Evolutionary conservation across 1,140 invertebrate genomes (phyloP), one percentile per base, ranked within the genome.

Genomic region (Sminthurides bifidus): DNA sequence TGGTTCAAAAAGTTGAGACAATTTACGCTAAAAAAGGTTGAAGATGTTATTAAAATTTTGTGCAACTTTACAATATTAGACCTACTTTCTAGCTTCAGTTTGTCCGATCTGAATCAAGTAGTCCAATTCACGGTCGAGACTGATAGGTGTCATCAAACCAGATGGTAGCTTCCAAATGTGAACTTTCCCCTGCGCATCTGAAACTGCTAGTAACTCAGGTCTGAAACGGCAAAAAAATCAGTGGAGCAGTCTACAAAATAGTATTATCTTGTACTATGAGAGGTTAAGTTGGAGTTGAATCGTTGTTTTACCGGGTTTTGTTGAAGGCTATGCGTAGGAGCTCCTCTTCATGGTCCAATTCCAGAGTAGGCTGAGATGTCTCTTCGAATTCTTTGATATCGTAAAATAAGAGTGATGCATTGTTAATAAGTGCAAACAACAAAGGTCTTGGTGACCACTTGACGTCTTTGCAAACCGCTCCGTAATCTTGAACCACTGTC

Each of bases 381-480:
- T 54, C 52, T n/a, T 23, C 12, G 8, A 33, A 49, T n/a, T 15
- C 21, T 12, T 46, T 30, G 2, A 64, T 24, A 51, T 64, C 62
- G 48, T 53, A 58, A 17, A 64, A n/a, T n/a, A 49, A 15, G 5
- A 59, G 21, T 17, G 29, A 17, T n/a, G 49, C 53, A 21, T 33
- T 40, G 26, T 49, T 33, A 0, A 40, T 43, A 8, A 57, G 55
- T 17, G 41, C 62, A 55, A 64, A 54, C 53, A 64, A 35, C 59
- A 60, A 58, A 0, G 62, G 62, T 15, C 62, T 38, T 3, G 17
- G n/a, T 15, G 62, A 60, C 62, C 62, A 64, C 19, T 60, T 46
- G 8, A 59, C 55, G 50, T 60, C 58, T 6, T 26, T 35, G 12
- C 31, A 23, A 19, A 15, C 38, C 3, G 30, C 44, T 15, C 40